Evolutionary conservation across 2,888 invertebrate species (phyloP), one percentile per base, ranked within the genome.

Genomic region (Zygothrica quintamaculata): DNA sequence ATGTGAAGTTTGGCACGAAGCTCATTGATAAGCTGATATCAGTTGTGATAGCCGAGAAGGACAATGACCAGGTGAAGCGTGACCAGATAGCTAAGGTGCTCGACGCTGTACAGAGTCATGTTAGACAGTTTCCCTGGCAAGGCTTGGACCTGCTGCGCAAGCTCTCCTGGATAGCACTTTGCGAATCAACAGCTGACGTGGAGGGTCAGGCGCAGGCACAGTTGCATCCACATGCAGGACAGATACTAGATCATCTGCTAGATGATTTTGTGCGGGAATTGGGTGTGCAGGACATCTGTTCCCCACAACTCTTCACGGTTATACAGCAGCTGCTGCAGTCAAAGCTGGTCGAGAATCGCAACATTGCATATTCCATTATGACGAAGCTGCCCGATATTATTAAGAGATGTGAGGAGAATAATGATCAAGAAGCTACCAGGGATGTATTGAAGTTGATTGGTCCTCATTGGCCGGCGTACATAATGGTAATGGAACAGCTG

Each of bases 401-500:
- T 3, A 42, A 39, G 5, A 12, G 13, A 0, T n/a, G 46, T 43
- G 48, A 44, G 36, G n/a, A 11, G 15, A 50, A 1, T 8, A 5
- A 37, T 7, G 36, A 25, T 0, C n/a, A 12, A 15, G 8, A 9
- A 37, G 31, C 4, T 29, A 9, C 1, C 50, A 15, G 36, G 44
- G 33, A 18, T 26, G 22, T 16, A n/a, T 36, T 58, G 18, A 29
- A 48, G 18, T 26, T 26, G 13, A 29, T 75, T 12, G 60, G 60
- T 34, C 43, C 44, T 0, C 74, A 77, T 3, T 89, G 88, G 86
- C 22, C 59, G 3, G 55, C 72, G 0, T 88, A 82, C 56, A 55
- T 87, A 0, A 74, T 80, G 0, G 73, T 87, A 22, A 51, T 89
- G 37, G 85, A 89, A 59, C 88, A 84, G 48, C 62, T 89, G n/a